Base-by-base conservation (phyloP, 64 coral and sea anemone species). In the Anthopleura sola region DNA sequence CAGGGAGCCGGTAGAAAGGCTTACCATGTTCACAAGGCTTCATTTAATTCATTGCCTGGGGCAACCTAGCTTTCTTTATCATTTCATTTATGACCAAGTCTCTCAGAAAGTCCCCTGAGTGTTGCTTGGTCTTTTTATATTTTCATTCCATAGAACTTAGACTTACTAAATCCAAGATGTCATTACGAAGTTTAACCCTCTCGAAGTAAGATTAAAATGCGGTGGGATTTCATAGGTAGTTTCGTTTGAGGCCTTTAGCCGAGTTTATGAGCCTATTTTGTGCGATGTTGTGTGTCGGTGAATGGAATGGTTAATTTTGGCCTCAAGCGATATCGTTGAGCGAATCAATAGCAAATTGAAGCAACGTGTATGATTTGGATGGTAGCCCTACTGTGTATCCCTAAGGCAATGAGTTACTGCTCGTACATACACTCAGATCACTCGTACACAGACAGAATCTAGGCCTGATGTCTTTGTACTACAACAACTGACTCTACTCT, bases 281-380 rank as follows among this genome's bases (percentile, higher is more conserved):
- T 0, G 66, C 66, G 58, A 20, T 71, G 66, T 14, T 71, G 8
- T 71, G 28, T 34, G 66, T 28, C 66, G 66, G 66, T 32, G 66
- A 33, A 14, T 32, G 10, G 66, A 71, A 71, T 71, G 29, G 66
- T 71, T 71, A 71, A 71, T 71, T 14, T 71, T 71, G 3, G 66
- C 66, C 66, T 34, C 28, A 28, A 13, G 66, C 66, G 34, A 71
- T 71, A 16, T 71, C 31, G 66, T 71, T 32, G 66, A 16, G 28
- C n/a, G 66, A 71, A 32, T 71, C 66, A 71, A 71, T 71, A 71
- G 10, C 66, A 71, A 71, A 71, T 71, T 71, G 66, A 71, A 71
- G 26, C 26, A 71, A 71, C 28, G 29, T 71, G 66, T 71, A 53
- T 53, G 16, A 53, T 53, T 32, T 34, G 29, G 66, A n/a, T 71